Evolutionary conservation across 2,888 invertebrate species (phyloP), one percentile per base, ranked within the genome.

Genomic region (Oegoconia quadripuncta): DNA sequence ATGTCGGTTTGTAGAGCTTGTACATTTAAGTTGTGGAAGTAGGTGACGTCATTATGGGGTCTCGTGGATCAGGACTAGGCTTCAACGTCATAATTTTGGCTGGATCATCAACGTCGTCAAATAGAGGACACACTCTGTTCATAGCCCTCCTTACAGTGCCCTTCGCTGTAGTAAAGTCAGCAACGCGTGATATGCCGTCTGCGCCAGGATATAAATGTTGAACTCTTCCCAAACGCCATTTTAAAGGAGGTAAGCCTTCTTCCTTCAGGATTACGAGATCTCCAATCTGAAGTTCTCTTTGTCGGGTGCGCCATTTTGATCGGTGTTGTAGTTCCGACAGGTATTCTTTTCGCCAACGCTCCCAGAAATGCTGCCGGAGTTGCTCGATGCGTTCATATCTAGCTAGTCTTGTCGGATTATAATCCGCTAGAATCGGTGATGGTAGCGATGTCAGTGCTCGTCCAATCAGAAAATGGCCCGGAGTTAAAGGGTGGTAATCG

Each of bases 211-310:
- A 42, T 1, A 46, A 32, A 13, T 25, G 18, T 7, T n/a, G 5
- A 8, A 52, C 39, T 8, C 48, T 39, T 6, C 39, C 52, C 17
- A 48, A 32, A 7, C 39, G 43, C 52, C 46, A 52, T 11, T 36
- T 26, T 3, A 47, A 18, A 13, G 45, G 46, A 6, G 48, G 48
- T n/a, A n/a, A n/a, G 7, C 37, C 30, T 2, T 44, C 39, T 15
- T 48, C 48, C 28, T 37, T 41, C 2, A 29, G 6, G 1, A 29
- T 6, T 9, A 36, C 36, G 2, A 36, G 15, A 15, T 36, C 36
- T 1, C 17, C 30, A 5, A 14, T 12, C 11, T 22, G 9, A 9
- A 44, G 27, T 1, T 33, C 26, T 12, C 22, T 33, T 8, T 31
- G 29, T 11, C 15, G 26, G 20, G 15, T 23, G 11, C 34, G 33